Conservation (phyloP, 23 tunicate genomes). For the Aplidium turbinatum region DNA sequence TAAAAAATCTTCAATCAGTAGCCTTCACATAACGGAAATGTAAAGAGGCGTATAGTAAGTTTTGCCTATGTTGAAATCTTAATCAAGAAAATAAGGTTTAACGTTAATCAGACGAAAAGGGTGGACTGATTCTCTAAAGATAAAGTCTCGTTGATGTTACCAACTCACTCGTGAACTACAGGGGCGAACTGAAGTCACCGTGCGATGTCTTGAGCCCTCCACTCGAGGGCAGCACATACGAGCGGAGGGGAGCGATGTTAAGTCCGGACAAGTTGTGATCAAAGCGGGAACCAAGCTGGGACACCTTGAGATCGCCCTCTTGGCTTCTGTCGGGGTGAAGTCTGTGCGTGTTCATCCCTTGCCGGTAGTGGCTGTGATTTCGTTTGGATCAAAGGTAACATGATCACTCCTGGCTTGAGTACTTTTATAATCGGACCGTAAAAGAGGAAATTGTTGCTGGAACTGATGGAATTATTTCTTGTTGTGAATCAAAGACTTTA, state of each 20-base stretch:
- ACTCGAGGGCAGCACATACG: constrained; percentile 73
- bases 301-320: constrained; percentile 63
- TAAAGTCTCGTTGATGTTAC: background rate
- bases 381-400: constrained; percentile 76
- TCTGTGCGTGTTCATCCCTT: constrained; percentile 47
- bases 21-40: too few relatives aligned
- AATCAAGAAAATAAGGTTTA: too few relatives aligned
- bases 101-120: too few relatives aligned
- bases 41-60: too few relatives aligned
- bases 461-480: too few relatives aligned
- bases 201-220: constrained; percentile 23
- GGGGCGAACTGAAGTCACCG: constrained; percentile 60
- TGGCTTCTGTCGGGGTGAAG: constrained; percentile 53
- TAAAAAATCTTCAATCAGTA: too few relatives aligned
- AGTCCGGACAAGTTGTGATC: constrained; percentile 37
- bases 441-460: too few relatives aligned
- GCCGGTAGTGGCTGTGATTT: constrained; percentile 82
- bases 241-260: constrained; percentile 72
- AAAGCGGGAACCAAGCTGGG: constrained; percentile 72
- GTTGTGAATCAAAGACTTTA: too few relatives aligned
- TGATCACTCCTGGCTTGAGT: too few relatives aligned
- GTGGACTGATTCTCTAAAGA: too few relatives aligned
- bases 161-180: constrained; percentile 19
- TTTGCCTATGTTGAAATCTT: too few relatives aligned
- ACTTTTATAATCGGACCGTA: too few relatives aligned